Evolutionary conservation across 2,888 invertebrate species (phyloP).

Genomic region (Philonicus albiceps): DNA sequence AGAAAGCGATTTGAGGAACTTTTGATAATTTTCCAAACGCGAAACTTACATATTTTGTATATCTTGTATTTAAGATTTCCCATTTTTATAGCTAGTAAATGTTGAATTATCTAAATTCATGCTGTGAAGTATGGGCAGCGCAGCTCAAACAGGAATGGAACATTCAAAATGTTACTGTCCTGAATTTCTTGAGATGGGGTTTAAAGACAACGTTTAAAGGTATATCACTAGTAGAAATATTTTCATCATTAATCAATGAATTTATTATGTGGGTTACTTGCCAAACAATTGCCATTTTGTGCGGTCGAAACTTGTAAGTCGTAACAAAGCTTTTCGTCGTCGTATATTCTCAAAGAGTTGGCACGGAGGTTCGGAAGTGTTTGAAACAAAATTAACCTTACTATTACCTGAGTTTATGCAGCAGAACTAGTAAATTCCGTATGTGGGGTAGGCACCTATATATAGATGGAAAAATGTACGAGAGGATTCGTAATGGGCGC

Average conservation of each 20-base stretch:
- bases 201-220: too few species aligned
- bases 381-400: background rate
- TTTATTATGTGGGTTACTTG: background rate
- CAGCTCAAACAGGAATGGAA: too few species aligned
- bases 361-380: background rate
- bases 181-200: too few species aligned
- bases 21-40: too few species aligned
- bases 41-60: too few species aligned
- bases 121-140: too few species aligned
- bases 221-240: too few species aligned
- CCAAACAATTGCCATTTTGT: background rate
- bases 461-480: background rate
- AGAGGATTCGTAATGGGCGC: background rate
- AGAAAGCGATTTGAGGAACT: too few species aligned
- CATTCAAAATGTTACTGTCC: too few species aligned
- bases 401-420: background rate
- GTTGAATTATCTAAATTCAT: too few species aligned
- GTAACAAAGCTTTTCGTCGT: background rate
- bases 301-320: background rate
- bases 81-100: too few species aligned
- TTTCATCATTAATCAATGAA: background rate
- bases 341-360: background rate
- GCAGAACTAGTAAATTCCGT: background rate
- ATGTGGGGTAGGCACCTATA: background rate
- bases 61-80: too few species aligned